Conservation (phyloP, 1,140 invertebrate species). For the Trichonephila clavipes region DNA sequence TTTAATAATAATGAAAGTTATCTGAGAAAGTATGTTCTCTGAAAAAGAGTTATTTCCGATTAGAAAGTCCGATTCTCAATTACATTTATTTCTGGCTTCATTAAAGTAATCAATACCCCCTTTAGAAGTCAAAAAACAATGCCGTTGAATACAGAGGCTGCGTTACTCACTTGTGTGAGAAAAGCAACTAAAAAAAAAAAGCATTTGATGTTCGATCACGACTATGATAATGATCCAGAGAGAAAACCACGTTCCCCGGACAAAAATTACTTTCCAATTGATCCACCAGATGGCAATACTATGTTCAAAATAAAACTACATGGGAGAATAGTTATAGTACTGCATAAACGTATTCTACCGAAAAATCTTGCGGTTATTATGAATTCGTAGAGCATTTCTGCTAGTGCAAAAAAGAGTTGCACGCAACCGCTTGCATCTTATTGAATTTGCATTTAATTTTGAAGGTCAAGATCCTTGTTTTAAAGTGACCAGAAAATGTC, state of each 20-base stretch:
- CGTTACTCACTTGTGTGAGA: too few relatives aligned
- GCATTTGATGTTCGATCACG: too few relatives aligned
- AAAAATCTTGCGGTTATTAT: conserved; percentile 44
- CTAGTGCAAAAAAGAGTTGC: background rate
- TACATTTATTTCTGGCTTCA: too few relatives aligned
- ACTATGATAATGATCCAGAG: too few relatives aligned
- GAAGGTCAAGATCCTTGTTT: background rate
- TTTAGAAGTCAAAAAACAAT: too few relatives aligned
- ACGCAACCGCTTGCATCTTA: background rate
- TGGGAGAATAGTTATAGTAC: conserved; percentile 37
- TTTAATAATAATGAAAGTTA: too few relatives aligned
- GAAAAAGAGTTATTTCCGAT: too few relatives aligned
- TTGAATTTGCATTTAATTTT: background rate
- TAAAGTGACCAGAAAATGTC: background rate
- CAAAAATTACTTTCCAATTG: background rate
- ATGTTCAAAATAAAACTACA: background rate
- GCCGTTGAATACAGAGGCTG: too few relatives aligned
- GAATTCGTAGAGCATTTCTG: background rate
- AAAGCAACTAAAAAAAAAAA: too few relatives aligned
- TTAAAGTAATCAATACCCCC: too few relatives aligned
- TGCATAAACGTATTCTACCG: conserved; percentile 34
- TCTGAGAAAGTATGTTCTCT: too few relatives aligned
- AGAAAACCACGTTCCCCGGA: background rate
- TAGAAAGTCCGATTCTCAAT: too few relatives aligned
- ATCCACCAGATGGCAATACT: conserved; percentile 47